These are phyloP conservation scores for Orthosia incerta DNA, from an alignment of 2,888 invertebrate species.

Conservation along the genomic window DNA sequence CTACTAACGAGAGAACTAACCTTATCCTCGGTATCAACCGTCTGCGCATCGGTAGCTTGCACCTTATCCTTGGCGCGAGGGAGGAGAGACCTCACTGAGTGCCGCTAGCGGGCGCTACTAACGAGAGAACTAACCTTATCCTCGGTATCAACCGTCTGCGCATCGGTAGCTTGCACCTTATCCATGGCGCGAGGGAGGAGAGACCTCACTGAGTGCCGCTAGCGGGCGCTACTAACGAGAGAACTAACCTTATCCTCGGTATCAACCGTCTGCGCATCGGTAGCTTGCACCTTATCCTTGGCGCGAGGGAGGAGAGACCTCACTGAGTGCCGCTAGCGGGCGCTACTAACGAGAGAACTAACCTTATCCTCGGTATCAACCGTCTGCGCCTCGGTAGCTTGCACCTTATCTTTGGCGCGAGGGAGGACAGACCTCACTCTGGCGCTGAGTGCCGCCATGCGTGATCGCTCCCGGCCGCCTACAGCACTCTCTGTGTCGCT, in stretches of 20 bases:
- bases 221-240: no score
- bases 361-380: constrained; percentile 20
- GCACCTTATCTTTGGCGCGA: constrained; percentile 82
- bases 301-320: no score
- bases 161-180: constrained; percentile 83
- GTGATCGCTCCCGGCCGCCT: constrained; percentile 81
- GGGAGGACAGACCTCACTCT: constrained; percentile 84
- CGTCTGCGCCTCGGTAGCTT: constrained; percentile 77
- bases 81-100: constrained; percentile 82
- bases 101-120: constrained; percentile 64
- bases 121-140: no score
- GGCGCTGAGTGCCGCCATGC: constrained; percentile 82
- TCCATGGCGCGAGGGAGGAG: constrained; percentile 83
- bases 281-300: no score
- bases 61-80: constrained; percentile 84
- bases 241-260: constrained; percentile 76
- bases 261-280: constrained; percentile 50
- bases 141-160: constrained; percentile 54
- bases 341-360: no score
- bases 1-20: no score
- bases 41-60: constrained; percentile 78
- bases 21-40: constrained; percentile 25
- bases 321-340: no score
- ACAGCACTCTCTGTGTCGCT: constrained; percentile 90
- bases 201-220: constrained; percentile 81